Evolutionary conservation across 2,888 invertebrate genomes (phyloP), one percentile per base, ranked within the genome.

Genomic region (Meandrusa payeni): DNA sequence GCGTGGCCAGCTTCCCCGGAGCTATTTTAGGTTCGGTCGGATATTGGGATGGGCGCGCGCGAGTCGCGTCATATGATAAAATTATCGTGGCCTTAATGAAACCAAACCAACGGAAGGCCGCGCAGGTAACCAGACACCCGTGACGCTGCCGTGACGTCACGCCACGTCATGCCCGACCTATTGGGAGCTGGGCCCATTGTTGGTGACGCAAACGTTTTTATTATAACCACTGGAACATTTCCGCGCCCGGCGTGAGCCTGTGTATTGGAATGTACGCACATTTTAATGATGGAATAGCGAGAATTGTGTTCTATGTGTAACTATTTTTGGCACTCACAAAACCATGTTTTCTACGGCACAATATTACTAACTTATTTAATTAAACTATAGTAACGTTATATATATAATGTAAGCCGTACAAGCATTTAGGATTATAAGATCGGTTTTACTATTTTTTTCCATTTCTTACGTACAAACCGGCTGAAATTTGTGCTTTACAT

Each of bases 21-120:
- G 63, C 72, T 85, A 85, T 85, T 85, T 79, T 65, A 46, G 76
- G 59, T 47, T n/a, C 36, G 63, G 59, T 59, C 56, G 64, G 70
- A 66, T 74, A 76, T 68, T 64, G 69, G 59, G 54, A 59, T 57
- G 57, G 54, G 55, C 50, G 48, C 27, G 54, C 51, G 46, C 34
- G 46, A 45, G 54, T 41, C 66, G 68, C 82, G 82, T 86, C 85
- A 85, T 71, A 59, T 66, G 80, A 83, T 83, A 85, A 86, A 79
- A 78, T 86, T 86, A 86, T 83, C 81, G 64, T 57, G 78, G 69
- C 78, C 75, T 80, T 85, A 83, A 83, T 85, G 78, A 80, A 77
- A 74, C 59, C 61, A 54, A 64, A 61, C 57, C 54, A 61, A 50
- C 50, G 59, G 76, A 70, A 81, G 79, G 81, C 74, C 80, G 66